Evolutionary conservation across 2,113 vertebrate genomes (phyloP).

Genomic region (Carassius auratus): DNA sequence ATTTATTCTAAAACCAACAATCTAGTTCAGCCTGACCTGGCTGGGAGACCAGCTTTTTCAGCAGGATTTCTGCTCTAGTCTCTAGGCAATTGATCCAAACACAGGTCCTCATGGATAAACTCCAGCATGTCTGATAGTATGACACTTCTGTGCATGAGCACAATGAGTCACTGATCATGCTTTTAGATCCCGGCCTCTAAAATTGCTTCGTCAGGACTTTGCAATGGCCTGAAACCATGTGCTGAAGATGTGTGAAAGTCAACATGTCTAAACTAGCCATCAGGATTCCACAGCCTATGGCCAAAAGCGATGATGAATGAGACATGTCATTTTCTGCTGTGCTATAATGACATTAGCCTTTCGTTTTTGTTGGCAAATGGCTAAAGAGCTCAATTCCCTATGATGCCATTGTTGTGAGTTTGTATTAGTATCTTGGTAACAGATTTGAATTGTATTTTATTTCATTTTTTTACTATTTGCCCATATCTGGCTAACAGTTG

Average conservation of each 20-base stretch:
- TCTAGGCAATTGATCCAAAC: not conserved
- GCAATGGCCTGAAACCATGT: slow-evolving; percentile 48
- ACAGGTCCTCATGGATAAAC: slow-evolving; percentile 43
- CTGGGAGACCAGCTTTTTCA: not conserved
- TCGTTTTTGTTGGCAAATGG: slow-evolving; percentile 43
- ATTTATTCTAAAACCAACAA: not conserved
- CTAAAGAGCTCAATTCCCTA: slow-evolving; percentile 25
- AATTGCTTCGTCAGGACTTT: slow-evolving; percentile 57
- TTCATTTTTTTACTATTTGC: slow-evolving; percentile 26
- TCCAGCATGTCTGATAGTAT: slow-evolving; percentile 21
- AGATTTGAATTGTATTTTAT: not conserved
- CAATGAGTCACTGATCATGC: slow-evolving; percentile 64
- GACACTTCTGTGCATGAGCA: not conserved
- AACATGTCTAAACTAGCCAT: slow-evolving; percentile 62
- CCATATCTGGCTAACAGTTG: slow-evolving; percentile 43
- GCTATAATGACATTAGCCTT: slow-evolving; percentile 45
- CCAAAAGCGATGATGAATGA: slow-evolving; percentile 29
- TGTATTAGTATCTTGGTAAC: slow-evolving; percentile 48
- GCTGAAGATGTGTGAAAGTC: slow-evolving; percentile 56
- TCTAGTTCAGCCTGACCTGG: not conserved
- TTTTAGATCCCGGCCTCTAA: slow-evolving; percentile 29
- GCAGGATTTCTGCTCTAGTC: not conserved
- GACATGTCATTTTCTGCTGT: slow-evolving; percentile 34
- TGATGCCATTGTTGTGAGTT: slow-evolving; percentile 39
- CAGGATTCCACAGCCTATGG: slow-evolving; percentile 33